phyloP scores from a whole-genome alignment of 2,113 vertebrate genomes.

The Verasper variegatus region DNA sequence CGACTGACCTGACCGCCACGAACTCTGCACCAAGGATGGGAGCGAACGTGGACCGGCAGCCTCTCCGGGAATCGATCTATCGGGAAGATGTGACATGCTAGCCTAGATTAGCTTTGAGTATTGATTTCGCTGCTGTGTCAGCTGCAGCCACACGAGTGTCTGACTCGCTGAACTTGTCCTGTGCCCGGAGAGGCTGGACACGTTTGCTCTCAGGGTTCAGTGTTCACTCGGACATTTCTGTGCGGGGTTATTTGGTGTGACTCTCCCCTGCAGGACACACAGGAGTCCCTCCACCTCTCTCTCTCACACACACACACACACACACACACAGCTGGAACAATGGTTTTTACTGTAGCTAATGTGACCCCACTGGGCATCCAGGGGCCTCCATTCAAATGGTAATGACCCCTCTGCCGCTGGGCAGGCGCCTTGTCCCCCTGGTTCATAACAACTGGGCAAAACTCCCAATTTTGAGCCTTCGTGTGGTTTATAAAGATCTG shows the following conservation, averaged over 20 bases:
- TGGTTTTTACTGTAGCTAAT: slow-evolving; percentile 76
- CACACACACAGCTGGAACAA: slow-evolving; percentile 68
- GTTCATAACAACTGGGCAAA: slow-evolving; percentile 45
- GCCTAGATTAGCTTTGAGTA: slow-evolving; percentile 39
- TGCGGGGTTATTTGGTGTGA: slow-evolving; percentile 2
- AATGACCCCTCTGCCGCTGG: slow-evolving; percentile 67
- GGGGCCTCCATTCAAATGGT: slow-evolving; percentile 75
- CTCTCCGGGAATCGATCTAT: slow-evolving; percentile 43
- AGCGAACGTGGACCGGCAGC: slow-evolving; percentile 25
- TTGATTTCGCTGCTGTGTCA: slow-evolving; percentile 59
- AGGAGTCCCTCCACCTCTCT: neutral
- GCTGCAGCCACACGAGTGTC: slow-evolving; percentile 43
- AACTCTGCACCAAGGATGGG: slow-evolving; percentile 3
- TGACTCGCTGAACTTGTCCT: slow-evolving; percentile 38
- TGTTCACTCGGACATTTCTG: neutral
- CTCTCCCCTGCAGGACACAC: slow-evolving; percentile 20
- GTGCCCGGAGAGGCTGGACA: slow-evolving; percentile 13
- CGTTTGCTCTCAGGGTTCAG: slow-evolving; percentile 5
- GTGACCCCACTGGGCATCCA: slow-evolving; percentile 70
- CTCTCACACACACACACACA: neutral
- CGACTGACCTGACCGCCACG: slow-evolving; percentile 47
- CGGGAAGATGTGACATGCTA: slow-evolving; percentile 49
- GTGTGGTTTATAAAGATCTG: neutral
- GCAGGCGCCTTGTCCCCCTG: slow-evolving; percentile 59
- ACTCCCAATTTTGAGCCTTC: too few species aligned